Conservation (phyloP, 2,888 invertebrate genomes). For the Apodemia arnacis region DNA sequence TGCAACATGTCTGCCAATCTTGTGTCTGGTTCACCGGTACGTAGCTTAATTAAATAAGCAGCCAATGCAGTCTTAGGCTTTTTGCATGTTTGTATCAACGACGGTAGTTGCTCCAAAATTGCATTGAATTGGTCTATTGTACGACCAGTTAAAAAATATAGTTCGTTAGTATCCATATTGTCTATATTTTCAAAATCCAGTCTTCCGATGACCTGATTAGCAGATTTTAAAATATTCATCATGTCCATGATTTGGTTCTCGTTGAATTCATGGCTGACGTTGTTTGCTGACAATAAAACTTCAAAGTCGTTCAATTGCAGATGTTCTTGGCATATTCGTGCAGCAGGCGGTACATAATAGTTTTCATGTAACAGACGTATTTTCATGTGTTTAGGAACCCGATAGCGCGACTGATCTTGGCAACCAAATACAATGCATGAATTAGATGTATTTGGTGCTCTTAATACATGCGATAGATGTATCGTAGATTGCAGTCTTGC, state of each 20-base stretch:
- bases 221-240: conserved; percentile 10
- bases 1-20: conserved; percentile 24
- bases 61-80: conserved; percentile 18
- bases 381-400: conserved; percentile 18
- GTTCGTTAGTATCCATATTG: conserved; percentile 5
- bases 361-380: conserved; percentile 6
- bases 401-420: conserved; percentile 16
- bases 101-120: conserved; percentile 24
- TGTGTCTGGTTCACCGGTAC: conserved; percentile 23
- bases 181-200: neutral
- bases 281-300: conserved; percentile 15
- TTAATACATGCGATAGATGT: conserved; percentile 5
- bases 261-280: conserved; percentile 9
- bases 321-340: conserved; percentile 14
- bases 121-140: conserved; percentile 5
- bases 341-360: neutral
- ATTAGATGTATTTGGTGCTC: conserved; percentile 17
- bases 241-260: conserved; percentile 17
- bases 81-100: conserved; percentile 30
- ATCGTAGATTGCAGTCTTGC: conserved; percentile 1
- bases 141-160: conserved; percentile 27
- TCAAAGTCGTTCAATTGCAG: conserved; percentile 6
- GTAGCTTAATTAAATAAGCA: conserved; percentile 23
- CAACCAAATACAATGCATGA: conserved; percentile 23
- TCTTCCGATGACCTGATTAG: neutral